Evolutionary conservation across 2,888 invertebrate genomes (phyloP).

Genomic region (Plagodis pulveraria): DNA sequence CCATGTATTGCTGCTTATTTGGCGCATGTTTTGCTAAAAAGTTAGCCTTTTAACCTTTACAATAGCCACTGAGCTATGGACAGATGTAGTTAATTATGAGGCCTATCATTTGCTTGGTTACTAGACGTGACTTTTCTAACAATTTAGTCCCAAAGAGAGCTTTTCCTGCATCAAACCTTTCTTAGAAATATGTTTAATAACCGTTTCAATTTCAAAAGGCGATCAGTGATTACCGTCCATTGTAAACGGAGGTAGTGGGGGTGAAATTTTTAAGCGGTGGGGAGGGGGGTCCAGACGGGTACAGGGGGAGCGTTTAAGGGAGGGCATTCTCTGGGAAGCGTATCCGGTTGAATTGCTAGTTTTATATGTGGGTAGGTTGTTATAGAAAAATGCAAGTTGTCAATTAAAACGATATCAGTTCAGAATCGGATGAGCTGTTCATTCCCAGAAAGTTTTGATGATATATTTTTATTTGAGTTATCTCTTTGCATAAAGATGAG

Average conservation of each 20-base stretch:
- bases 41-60: too few relatives aligned
- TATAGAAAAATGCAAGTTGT: slow-evolving; percentile 7
- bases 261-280: slow-evolving; percentile 81
- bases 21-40: too few relatives aligned
- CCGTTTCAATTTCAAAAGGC: slow-evolving; percentile 83
- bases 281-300: slow-evolving; percentile 36
- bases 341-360: slow-evolving; percentile 56
- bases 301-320: slow-evolving; percentile 45
- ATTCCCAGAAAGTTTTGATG: too few relatives aligned
- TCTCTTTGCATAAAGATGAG: not conserved
- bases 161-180: slow-evolving; percentile 12
- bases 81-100: too few relatives aligned
- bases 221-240: slow-evolving; percentile 80
- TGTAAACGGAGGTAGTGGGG: slow-evolving; percentile 71
- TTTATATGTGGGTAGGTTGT: slow-evolving; percentile 26
- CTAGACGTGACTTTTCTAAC: too few relatives aligned
- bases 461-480: too few relatives aligned
- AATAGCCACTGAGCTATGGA: too few relatives aligned
- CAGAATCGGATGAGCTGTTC: too few relatives aligned
- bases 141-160: not conserved
- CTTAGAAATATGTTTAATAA: slow-evolving; percentile 64
- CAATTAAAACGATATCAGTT: not conserved
- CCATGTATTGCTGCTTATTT: too few relatives aligned
- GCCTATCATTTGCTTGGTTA: too few relatives aligned
- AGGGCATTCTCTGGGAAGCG: slow-evolving; percentile 49